A percentile compares a stretch with the other conserved stretches of the same genome.
Evolutionary conservation across 2,113 vertebrate species (phyloP).

Genomic region (Eretmodus cyanostictus): DNA sequence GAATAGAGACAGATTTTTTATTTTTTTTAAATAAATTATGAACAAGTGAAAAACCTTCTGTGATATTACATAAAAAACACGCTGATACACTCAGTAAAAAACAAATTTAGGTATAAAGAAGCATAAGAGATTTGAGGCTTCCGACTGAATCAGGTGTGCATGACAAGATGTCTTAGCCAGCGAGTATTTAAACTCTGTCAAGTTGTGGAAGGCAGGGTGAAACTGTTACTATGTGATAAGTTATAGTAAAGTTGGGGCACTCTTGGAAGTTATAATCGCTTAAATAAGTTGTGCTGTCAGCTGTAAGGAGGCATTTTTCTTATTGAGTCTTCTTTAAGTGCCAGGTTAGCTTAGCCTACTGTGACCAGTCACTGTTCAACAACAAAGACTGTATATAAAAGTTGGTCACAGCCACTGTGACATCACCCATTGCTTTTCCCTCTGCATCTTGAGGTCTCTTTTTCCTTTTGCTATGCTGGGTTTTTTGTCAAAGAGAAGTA

Average conservation of each 20-base stretch:
- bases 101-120: background rate
- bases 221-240: background rate
- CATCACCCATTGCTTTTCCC: background rate
- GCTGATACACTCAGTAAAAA: background rate
- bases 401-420: background rate
- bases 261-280: background rate
- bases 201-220: background rate
- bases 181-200: background rate
- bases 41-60: background rate
- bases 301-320: background rate
- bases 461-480: background rate
- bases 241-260: background rate
- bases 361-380: background rate
- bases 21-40: fast-evolving
- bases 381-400: background rate
- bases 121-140: background rate
- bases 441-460: background rate
- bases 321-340: background rate
- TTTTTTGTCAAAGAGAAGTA: background rate
- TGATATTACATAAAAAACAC: background rate
- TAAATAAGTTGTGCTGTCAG: background rate
- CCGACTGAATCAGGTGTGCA: background rate
- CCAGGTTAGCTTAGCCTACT: background rate
- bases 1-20: fast-evolving
- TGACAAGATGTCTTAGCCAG: background rate